Evolutionary conservation across 2,888 invertebrate genomes (phyloP), one percentile per base, ranked within the genome.

Genomic region (Lepidocyrtinus sp.): DNA sequence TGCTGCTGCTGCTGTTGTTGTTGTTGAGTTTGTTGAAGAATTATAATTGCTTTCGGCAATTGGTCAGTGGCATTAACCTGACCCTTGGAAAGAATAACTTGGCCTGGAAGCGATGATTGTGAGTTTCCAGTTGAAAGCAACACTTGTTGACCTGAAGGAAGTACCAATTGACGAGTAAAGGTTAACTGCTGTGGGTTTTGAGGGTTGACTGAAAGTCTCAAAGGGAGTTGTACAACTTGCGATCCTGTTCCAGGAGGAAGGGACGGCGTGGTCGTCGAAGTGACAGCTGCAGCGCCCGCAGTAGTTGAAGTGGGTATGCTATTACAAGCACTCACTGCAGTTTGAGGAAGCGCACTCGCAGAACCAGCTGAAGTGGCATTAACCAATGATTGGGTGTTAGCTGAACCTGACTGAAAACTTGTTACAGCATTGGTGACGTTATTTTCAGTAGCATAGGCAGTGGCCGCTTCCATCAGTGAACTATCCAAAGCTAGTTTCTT

Each of bases 111-210:
- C 9, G 74, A 27, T 1, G 81, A 72, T 64, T 74, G 81, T 15
- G 83, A 78, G 74, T 83, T 82, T 21, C 75, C 82, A 12, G 85
- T 82, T 24, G 87, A 83, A 24, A 85, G 84, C 24, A 87, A 72
- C 17, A 87, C 79, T 50, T 86, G 87, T 50, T 86, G 86, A 45
- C 87, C 86, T 1, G 85, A 76, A 45, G 84, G 86, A 73, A 84
- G 82, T 26, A 85, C 85, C 65, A 85, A 83, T 70, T 84, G 87
- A 73, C 85, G 78, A 1, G 81, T 85, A 78, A 84, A 87, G 25
- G 84, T 84, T 64, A 83, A 68, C 67, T 85, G 86, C 65, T 82
- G 86, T 15, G 82, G 83, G 46, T 81, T 82, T 65, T 74, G 84
- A 3, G 78, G 85, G 61, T 82, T 82, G 70, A 83, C 74, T 24